Evolutionary conservation across 2,888 invertebrate species (phyloP).

Genomic region (Synanthedon vespiformis): DNA sequence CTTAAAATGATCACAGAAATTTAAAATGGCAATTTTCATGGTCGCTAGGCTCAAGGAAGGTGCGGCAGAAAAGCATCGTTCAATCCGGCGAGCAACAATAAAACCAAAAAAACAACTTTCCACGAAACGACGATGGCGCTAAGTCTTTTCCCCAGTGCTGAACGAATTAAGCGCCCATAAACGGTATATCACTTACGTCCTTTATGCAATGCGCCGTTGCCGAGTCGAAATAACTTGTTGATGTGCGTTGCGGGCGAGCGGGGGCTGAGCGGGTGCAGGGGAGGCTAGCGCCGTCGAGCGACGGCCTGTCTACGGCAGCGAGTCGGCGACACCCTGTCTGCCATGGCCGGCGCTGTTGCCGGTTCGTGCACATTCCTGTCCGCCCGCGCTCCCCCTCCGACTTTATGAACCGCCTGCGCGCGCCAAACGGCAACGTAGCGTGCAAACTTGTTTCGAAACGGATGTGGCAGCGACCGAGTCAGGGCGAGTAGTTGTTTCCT

Average conservation of each 20-base stretch:
- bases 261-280: slow-evolving; percentile 43
- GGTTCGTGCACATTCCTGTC: slow-evolving; percentile 63
- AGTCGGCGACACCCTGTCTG: slow-evolving; percentile 96
- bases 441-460: slow-evolving; percentile 80
- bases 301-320: slow-evolving; percentile 84
- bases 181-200: slow-evolving; percentile 35
- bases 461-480: slow-evolving; percentile 73
- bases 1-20: slow-evolving; percentile 15
- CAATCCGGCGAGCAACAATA: slow-evolving; percentile 34
- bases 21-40: slow-evolving; percentile 50
- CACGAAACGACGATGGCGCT: slow-evolving; percentile 68
- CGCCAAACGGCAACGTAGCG: slow-evolving; percentile 67
- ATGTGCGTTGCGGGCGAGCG: slow-evolving; percentile 55
- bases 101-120: slow-evolving; percentile 64
- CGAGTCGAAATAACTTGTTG: slow-evolving; percentile 69
- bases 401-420: slow-evolving; percentile 56
- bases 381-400: slow-evolving; percentile 49
- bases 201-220: slow-evolving; percentile 35
- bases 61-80: slow-evolving; percentile 29
- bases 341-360: slow-evolving; percentile 83
- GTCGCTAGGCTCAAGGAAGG: slow-evolving; percentile 53
- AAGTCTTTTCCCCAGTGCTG: slow-evolving; percentile 26
- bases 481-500: slow-evolving; percentile 43
- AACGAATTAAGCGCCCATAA: slow-evolving; percentile 38
- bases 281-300: slow-evolving; percentile 71